phyloP scores from a whole-genome alignment of 2,888 invertebrate species.

The Patella caerulea region DNA sequence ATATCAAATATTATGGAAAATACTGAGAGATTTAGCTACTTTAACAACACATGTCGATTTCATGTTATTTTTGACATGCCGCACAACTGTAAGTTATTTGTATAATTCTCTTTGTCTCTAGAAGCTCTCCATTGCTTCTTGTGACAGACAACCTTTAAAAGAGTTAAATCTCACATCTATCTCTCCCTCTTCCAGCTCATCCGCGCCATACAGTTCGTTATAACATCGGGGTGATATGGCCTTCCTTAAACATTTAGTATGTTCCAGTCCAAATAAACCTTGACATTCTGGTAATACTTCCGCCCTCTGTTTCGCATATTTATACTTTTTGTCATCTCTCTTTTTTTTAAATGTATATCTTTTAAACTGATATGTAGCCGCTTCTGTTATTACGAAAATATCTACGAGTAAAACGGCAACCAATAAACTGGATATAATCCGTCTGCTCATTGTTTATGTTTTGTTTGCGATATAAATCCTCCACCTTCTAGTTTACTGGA shows the following conservation, averaged over 20 bases:
- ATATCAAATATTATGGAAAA: no score
- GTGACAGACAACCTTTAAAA: slow-evolving; percentile 68
- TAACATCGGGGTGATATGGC: slow-evolving; percentile 64
- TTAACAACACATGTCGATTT: no score
- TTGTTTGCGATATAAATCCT: neutral
- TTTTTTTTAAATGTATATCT: slow-evolving; percentile 60
- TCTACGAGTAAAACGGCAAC: neutral
- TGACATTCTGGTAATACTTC: slow-evolving; percentile 60
- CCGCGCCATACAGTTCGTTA: slow-evolving; percentile 58
- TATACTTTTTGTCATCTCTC: slow-evolving; percentile 61
- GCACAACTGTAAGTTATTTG: no score
- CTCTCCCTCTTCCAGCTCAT: slow-evolving; percentile 68
- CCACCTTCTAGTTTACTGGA: no score
- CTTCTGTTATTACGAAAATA: neutral
- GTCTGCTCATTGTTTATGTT: neutral
- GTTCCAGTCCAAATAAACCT: slow-evolving; percentile 50
- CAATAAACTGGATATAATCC: neutral
- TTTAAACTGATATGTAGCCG: slow-evolving; percentile 17
- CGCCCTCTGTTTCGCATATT: slow-evolving; percentile 56
- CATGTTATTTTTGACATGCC: no score
- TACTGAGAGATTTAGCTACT: no score
- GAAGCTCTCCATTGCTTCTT: slow-evolving; percentile 18
- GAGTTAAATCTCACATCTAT: slow-evolving; percentile 67
- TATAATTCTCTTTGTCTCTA: no score
- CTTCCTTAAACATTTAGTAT: slow-evolving; percentile 59